Conservation (phyloP, 2,113 vertebrate species). For the Podiceps cristatus region DNA sequence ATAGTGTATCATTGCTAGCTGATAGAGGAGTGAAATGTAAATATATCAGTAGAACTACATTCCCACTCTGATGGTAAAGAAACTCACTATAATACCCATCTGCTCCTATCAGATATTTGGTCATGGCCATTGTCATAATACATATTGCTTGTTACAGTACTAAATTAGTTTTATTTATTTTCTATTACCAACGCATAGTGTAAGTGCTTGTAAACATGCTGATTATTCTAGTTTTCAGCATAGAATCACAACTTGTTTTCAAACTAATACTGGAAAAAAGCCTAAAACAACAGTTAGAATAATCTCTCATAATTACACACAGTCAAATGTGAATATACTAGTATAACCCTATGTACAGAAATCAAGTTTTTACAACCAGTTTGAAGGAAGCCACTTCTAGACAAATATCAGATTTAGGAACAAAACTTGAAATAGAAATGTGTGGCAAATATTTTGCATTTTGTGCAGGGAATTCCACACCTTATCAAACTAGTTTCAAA, state of each 20-base stretch:
- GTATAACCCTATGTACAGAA: background rate
- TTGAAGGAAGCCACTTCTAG: background rate
- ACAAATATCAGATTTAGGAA: background rate
- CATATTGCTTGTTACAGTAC: background rate
- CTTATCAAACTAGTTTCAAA: background rate
- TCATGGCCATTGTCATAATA: background rate
- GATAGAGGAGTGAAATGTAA: background rate
- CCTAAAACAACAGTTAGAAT: background rate
- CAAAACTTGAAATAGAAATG: background rate
- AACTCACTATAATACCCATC: background rate
- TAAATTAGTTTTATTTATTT: background rate
- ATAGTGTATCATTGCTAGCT: background rate
- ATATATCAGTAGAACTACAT: background rate
- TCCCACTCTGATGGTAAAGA: background rate
- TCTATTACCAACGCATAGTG: background rate
- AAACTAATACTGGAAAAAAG: background rate
- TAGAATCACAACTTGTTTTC: background rate
- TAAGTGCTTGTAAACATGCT: background rate
- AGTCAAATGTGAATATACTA: background rate
- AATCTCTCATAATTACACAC: background rate
- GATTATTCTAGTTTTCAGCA: background rate
- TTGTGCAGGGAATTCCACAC: background rate
- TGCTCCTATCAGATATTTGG: background rate
- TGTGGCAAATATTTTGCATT: background rate
- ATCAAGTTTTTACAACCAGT: background rate